These are phyloP conservation scores for Bathynomus jamesi DNA, from an alignment of 1,140 invertebrate species.

Conservation along the genomic window DNA sequence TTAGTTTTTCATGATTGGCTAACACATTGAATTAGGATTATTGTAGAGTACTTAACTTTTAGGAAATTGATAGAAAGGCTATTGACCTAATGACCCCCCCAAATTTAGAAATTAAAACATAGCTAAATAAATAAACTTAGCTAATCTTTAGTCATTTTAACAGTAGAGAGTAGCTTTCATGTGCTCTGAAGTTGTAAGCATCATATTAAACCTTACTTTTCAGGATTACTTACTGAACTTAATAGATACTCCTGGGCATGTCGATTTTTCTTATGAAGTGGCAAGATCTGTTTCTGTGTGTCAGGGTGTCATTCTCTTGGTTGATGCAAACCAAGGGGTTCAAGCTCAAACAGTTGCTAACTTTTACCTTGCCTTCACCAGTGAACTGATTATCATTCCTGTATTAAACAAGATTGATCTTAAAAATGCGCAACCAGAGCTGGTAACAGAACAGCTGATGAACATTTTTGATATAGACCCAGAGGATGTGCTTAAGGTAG, in stretches of 20 bases:
- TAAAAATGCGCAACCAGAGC: constrained; percentile 76
- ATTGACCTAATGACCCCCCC: too few relatives aligned
- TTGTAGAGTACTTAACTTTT: too few relatives aligned
- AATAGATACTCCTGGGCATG: constrained; percentile 97
- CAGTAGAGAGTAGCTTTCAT: too few relatives aligned
- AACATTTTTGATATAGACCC: constrained; percentile 75
- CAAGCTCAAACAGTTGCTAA: constrained; percentile 98
- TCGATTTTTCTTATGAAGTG: constrained; percentile 97
- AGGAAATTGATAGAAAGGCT: too few relatives aligned
- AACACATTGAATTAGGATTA: too few relatives aligned
- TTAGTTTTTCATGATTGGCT: too few relatives aligned
- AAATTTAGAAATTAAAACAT: too few relatives aligned
- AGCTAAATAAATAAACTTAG: too few relatives aligned
- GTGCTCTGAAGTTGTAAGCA: too few relatives aligned
- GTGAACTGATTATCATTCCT: constrained; percentile 75
- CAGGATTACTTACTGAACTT: constrained; percentile 80
- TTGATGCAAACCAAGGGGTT: constrained; percentile 90
- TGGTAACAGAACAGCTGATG: constrained; percentile 67
- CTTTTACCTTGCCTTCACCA: constrained; percentile 81
- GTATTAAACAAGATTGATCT: constrained; percentile 96
- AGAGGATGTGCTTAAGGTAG: constrained; percentile 47
- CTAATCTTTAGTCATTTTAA: too few relatives aligned
- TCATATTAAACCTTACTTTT: too few relatives aligned
- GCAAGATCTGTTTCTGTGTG: constrained; percentile 56
- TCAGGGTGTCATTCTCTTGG: constrained; percentile 86